Evolutionary conservation across 2,113 vertebrate species (phyloP).

Genomic region (Condylura cristata): DNA sequence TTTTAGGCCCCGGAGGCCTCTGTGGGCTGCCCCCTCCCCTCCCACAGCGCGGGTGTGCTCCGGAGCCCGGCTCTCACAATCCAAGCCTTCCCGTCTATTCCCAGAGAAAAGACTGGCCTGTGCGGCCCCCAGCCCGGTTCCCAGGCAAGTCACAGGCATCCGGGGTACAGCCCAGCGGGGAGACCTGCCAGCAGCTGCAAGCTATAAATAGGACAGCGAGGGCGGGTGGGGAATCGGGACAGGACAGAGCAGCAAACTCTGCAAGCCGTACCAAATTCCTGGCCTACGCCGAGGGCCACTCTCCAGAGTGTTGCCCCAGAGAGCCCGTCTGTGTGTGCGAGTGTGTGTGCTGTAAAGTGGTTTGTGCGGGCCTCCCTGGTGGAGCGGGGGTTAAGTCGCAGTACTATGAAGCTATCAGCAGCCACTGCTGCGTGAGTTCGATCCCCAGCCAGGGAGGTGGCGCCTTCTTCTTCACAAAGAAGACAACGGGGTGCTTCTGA

Average conservation of each 20-base stretch:
- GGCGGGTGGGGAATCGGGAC: neutral
- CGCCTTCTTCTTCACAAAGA: no score
- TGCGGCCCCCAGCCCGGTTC: slow-evolving; percentile 30
- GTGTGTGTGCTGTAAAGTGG: no score
- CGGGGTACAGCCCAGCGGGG: neutral
- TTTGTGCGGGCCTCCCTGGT: no score
- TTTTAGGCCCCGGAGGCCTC: neutral
- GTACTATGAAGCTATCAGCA: no score
- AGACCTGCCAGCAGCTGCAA: slow-evolving; percentile 69
- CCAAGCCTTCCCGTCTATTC: slow-evolving; percentile 50
- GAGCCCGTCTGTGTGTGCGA: no score
- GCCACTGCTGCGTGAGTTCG: no score
- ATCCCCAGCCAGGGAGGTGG: no score
- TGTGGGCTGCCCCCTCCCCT: neutral
- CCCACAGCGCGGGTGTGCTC: neutral
- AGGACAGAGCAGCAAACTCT: neutral
- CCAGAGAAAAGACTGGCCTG: neutral
- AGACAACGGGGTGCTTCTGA: neutral
- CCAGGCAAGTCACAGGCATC: slow-evolving; percentile 65
- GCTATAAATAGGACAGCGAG: slow-evolving; percentile 71
- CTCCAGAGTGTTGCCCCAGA: no score
- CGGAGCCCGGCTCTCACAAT: neutral
- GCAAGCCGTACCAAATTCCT: slow-evolving; percentile 29
- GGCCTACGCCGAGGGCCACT: neutral
- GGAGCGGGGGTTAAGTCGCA: no score